A percentile compares a stretch with the other conserved stretches of the same genome.
These are phyloP conservation scores for Branchinecta lindahli DNA, from an alignment of 1,140 invertebrate species.

Conservation along the genomic window DNA sequence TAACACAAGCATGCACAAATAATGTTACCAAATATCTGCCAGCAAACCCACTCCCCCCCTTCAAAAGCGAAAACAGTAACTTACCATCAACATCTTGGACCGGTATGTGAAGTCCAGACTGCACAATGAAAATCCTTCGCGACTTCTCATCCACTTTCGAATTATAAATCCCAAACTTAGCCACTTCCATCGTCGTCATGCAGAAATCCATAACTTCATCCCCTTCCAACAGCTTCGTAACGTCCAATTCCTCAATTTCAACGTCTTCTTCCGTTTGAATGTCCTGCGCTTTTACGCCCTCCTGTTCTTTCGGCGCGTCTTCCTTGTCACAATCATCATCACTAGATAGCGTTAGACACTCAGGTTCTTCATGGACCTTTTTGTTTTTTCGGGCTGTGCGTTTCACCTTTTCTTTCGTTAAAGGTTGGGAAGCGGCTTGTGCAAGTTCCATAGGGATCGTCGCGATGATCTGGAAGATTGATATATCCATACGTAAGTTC, in stretches of 20 bases:
- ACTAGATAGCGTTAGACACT: not conserved
- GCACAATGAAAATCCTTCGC: not conserved
- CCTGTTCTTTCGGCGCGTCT: not conserved
- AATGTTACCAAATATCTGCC: too few species aligned
- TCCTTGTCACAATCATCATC: not conserved
- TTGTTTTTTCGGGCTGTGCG: not conserved
- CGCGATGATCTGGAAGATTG: too few species aligned
- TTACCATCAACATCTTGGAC: not conserved
- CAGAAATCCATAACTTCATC: not conserved
- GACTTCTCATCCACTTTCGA: conserved; percentile 1
- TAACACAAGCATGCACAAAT: too few species aligned
- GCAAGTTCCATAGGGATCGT: too few species aligned
- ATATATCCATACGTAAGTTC: too few species aligned
- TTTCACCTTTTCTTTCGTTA: not conserved
- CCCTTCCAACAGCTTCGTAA: not conserved
- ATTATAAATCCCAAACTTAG: not conserved
- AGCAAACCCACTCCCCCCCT: too few species aligned
- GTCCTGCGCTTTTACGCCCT: too few species aligned
- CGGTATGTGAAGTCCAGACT: not conserved
- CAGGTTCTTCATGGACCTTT: not conserved
- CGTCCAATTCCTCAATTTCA: not conserved
- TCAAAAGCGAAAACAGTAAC: not conserved
- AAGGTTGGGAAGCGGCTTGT: too few species aligned
- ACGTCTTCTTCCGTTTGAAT: not conserved
- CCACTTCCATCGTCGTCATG: not conserved